Base-by-base conservation (phyloP, 2,888 invertebrate species). In the Polymixis lichenea region DNA sequence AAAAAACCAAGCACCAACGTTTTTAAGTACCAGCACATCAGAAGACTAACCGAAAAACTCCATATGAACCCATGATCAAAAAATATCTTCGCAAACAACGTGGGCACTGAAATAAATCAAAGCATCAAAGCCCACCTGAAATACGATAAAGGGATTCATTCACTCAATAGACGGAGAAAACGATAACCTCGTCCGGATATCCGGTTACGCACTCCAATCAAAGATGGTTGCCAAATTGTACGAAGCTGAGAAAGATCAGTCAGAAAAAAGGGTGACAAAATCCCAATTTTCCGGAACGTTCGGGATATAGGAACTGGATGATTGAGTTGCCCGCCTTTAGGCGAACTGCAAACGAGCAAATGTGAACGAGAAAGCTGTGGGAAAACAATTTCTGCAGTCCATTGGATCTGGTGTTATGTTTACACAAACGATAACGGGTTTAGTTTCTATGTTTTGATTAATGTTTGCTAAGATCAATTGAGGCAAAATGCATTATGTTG, bases 141-240 rank as follows among this genome's bases (percentile, higher is more conserved):
- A 92, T 88, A 87, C 88, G 90, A 93, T 93, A 93, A 93, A 90
- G 88, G 89, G 87, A 89, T 92, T 88, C 79, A 93, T 92, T 92
- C 90, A 89, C 91, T 91, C 90, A 90, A 90, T 91, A 88, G 92
- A 90, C 90, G 89, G 89, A 89, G 90, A 92, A 92, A 92, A 92
- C 91, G 93, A 92, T 92, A 91, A 92, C 92, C 90, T 85, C 89
- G 69, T 46, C 89, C 91, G 93, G 93, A 94, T 94, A 94, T 94
- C 94, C 94, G 90, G 93, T 94, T 92, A 93, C 94, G 93, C 90
- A 91, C 90, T 93, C 91, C 92, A 95, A 94, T 94, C 94, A 94
- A 93, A 94, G 93, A 93, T 92, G 93, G 93, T 92, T 92, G 92
- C 91, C 91, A 92, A 94, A 94, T 94, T 92, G 93, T 88, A 88